Evolutionary conservation across 2,888 invertebrate genomes (phyloP).

Genomic region (Campoplex nolae): DNA sequence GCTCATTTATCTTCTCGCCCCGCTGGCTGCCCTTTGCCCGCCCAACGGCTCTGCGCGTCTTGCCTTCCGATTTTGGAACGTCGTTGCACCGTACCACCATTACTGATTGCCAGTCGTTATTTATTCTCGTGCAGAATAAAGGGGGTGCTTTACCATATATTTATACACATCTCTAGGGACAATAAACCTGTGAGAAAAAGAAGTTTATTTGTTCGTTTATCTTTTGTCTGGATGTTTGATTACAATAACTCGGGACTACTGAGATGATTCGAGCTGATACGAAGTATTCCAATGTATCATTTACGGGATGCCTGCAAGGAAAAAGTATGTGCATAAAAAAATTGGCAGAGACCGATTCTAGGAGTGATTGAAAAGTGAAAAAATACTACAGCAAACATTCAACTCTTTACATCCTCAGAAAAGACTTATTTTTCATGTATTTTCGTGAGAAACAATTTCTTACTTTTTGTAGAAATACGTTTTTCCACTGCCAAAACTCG

Average conservation of each 20-base stretch:
- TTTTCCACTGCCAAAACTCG: too few relatives aligned
- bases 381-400: too few relatives aligned
- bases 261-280: too few relatives aligned
- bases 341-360: too few relatives aligned
- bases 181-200: neutral
- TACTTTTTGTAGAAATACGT: too few relatives aligned
- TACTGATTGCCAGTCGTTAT: constrained; percentile 65
- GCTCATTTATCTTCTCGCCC: constrained; percentile 66
- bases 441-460: too few relatives aligned
- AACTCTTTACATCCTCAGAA: too few relatives aligned
- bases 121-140: constrained; percentile 44
- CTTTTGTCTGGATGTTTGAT: neutral
- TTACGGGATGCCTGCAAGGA: too few relatives aligned
- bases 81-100: constrained; percentile 42
- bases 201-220: neutral
- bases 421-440: too few relatives aligned
- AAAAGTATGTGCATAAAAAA: too few relatives aligned
- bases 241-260: neutral
- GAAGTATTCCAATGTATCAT: too few relatives aligned
- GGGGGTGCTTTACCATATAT: neutral
- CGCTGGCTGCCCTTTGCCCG: constrained; percentile 30
- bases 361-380: neutral
- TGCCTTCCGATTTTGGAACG: constrained; percentile 34
- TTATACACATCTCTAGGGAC: neutral
- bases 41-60: constrained; percentile 6